Base-by-base conservation (phyloP, 2,113 vertebrate species). In the Hoplias malabaricus region DNA sequence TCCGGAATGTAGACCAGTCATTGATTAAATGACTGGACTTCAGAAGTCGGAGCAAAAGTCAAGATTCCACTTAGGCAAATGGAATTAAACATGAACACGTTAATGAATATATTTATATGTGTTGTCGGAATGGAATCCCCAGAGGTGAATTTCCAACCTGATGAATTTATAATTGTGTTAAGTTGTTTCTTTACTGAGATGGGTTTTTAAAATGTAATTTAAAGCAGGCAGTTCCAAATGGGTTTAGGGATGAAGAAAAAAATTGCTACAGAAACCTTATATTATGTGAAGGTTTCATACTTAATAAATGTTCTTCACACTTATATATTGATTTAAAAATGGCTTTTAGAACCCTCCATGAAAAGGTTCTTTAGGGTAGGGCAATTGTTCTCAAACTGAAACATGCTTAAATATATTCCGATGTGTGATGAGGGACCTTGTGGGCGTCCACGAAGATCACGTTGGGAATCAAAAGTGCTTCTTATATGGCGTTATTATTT, bases 21-120 rank as follows among this genome's bases (percentile, higher is more conserved):
- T 71, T 61, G 76, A 78, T 78, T 71, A 63, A 53, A 63, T 14
- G 67, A 71, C 31, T 78, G 75, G 71, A 78, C 76, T 78, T 78
- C 3, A 62, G 68, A 77, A 62, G 33, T 43, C 21, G 5, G 43
- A 54, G 46, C 46, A 75, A 75, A 75, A 66, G 59, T 65, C 72
- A 74, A 63, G 42, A 23, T 65, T 33, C 33, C 62, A 75, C 31
- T 63, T 43, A 53, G 23, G 21, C n/a, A 63, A 63, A 65, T n/a
- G 62, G 25, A 66, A 75, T 75, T 54, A 40, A 13, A 9, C 73
- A 75, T 66, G 29, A 66, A 66, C 61, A 54, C 54, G 63, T 40
- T 8, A 16, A 23, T 6, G 23, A 21, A 54, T 27, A 54, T n/a
- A 34, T 48, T 36, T 63, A 23, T 53, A 6, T 50, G 48, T 53